phyloP scores from a whole-genome alignment of 2,888 invertebrate genomes.

The Mythimna vitellina region DNA sequence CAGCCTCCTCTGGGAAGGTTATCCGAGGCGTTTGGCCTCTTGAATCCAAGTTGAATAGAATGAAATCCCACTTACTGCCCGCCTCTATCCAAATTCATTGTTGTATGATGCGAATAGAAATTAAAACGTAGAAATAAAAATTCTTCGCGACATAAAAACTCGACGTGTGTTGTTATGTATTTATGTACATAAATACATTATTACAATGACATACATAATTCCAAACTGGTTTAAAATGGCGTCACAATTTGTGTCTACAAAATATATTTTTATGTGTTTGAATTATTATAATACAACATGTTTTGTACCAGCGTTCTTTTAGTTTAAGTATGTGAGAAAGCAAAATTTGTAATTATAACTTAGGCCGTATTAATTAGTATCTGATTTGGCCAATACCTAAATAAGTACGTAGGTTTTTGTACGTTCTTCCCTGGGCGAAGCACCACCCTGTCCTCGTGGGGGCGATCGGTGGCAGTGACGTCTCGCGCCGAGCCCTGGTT shows the following conservation, averaged over 20 bases:
- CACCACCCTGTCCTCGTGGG: no score
- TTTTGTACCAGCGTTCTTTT: conserved; percentile 51
- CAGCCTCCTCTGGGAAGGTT: no score
- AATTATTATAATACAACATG: conserved; percentile 56
- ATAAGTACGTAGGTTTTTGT: no score
- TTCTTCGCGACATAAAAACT: conserved; percentile 67
- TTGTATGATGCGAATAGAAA: conserved; percentile 45
- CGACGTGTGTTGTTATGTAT: conserved; percentile 69
- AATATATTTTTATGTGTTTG: conserved; percentile 55
- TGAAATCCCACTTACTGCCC: conserved; percentile 11
- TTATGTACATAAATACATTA: conserved; percentile 75
- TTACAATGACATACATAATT: conserved; percentile 73
- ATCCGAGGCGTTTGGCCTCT: background rate
- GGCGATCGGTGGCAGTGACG: no score
- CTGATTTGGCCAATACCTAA: background rate
- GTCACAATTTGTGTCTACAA: conserved; percentile 66
- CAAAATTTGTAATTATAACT: background rate
- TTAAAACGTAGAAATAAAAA: conserved; percentile 66
- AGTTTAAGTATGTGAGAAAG: conserved; percentile 36
- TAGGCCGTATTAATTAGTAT: conserved; percentile 15
- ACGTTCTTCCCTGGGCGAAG: no score
- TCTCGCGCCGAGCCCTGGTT: no score
- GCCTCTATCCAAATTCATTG: conserved; percentile 37
- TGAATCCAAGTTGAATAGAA: conserved; percentile 8
- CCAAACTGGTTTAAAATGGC: conserved; percentile 76